A percentile compares a stretch with the other conserved stretches of the same genome.
Evolutionary conservation across 2,888 invertebrate genomes (phyloP).

Genomic region (Brachynemurus nebulosus): DNA sequence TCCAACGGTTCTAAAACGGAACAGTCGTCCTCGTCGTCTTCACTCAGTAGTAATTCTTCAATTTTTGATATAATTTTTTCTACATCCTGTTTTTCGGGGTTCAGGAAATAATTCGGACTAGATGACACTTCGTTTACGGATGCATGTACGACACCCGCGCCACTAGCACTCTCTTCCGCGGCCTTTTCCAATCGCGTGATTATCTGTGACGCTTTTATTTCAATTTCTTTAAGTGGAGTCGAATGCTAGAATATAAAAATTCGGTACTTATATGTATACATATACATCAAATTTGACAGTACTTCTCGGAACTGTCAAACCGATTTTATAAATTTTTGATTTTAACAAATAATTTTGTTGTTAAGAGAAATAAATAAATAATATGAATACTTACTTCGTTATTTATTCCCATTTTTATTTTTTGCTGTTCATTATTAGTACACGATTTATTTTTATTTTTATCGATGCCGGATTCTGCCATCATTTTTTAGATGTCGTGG

Average conservation of each 20-base stretch:
- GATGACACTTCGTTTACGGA: not conserved
- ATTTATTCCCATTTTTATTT: too few relatives aligned
- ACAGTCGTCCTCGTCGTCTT: conserved; percentile 44
- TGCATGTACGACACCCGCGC: conserved; percentile 23
- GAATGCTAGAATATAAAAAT: not conserved
- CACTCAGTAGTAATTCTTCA: conserved; percentile 44
- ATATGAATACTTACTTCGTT: too few relatives aligned
- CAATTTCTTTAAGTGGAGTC: conserved; percentile 29
- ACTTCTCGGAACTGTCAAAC: too few relatives aligned
- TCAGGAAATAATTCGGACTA: conserved; percentile 22
- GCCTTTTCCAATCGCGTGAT: conserved; percentile 32
- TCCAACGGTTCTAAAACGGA: conserved; percentile 48
- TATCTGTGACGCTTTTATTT: conserved; percentile 33
- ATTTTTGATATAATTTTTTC: conserved; percentile 46
- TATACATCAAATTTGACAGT: too few relatives aligned
- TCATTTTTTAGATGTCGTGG: conserved; percentile 10
- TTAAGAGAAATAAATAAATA: too few relatives aligned
- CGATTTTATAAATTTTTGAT: too few relatives aligned
- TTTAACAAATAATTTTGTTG: too few relatives aligned
- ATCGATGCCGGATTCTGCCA: conserved; percentile 7
- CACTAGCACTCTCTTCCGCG: conserved; percentile 26
- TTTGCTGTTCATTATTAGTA: too few relatives aligned
- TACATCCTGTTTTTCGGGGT: conserved; percentile 28
- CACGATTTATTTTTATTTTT: too few relatives aligned
- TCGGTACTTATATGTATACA: too few relatives aligned